Base-by-base conservation (phyloP, 2,113 vertebrate species). In the Meleagris gallopavo region DNA sequence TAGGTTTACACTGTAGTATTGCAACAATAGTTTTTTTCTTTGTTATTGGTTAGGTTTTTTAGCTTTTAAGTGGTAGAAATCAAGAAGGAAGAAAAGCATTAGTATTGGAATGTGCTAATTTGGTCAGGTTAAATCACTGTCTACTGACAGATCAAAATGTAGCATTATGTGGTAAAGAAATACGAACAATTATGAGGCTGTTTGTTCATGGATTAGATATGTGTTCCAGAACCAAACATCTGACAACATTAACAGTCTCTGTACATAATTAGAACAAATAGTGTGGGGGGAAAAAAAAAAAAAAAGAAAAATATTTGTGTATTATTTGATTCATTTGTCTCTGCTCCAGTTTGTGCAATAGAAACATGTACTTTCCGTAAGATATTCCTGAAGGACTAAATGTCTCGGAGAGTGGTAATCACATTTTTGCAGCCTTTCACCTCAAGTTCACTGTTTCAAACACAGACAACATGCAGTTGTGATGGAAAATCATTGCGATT, bases 381-480 rank as follows among this genome's bases (percentile, higher is more conserved):
- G 75, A 62, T 70, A 77, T 83, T 27, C 16, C 65, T 93, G 72
- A 90, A 88, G 57, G 65, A 75, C 69, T 91, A 83, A 90, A 71
- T 43, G 61, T 94, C 83, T 83, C 43, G 4, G n/a, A 43, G 65
- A 64, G 41, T 15, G 27, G 57, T 90, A 88, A 94, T 93, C 79
- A 81, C 72, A 58, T 93, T 95, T 94, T 86, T 85, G 76, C 85
- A 93, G 76, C 52, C 89, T 94, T 95, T 95, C 94, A 93, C 95
- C 85, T 93, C 66, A 66, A 92, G 66, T 94, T 94, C 85, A 78
- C 72, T 48, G 85, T 88, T 83, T 95, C 79, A 93, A 78, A 88
- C 36, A 91, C 61, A 94, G 34, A 27, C 83, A 90, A 94, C 65
- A 60, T 32, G 48, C 70, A 93, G 52, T 6, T 82, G 79, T 76